Base-by-base conservation (phyloP, 2,113 vertebrate genomes). In the Eolophus roseicapilla region DNA sequence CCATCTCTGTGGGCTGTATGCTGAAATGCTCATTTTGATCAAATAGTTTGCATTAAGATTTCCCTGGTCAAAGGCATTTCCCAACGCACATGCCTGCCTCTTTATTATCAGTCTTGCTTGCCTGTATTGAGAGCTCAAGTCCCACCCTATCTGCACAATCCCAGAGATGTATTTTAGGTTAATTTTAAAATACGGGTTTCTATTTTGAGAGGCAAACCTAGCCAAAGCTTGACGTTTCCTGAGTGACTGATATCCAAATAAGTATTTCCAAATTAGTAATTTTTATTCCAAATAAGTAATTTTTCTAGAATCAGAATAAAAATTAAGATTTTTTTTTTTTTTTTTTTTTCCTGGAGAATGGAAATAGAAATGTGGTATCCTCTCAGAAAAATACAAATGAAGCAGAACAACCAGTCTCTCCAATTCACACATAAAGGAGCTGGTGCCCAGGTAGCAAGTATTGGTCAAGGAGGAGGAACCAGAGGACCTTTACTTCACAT, bases 21-120 rank as follows among this genome's bases (percentile, higher is more conserved):
- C 71, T 11, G 49, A 39, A 80, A n/a, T 4, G 3, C 10, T 57
- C 17, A 1, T 49, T 67, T 49, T n/a, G 46, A 57, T 57, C 3
- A 73, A 92, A 69, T 5, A 62, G 13, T 33, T 82, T 21, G 14
- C 9, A 3, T 46, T 73, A 29, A 39, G 31, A 31, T 80, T 88
- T 49, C 21, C 10, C 6, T 53, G 28, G 28, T 52, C 31, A 59
- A 27, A 49, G 47, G 11, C 8, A 9, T 5, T 18, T 20, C 20
- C 23, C 3, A 16, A 5, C 0, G 1, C 29, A 5, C 11, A 2
- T 0, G 1, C 9, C 44, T 83, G 14, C 50, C 24, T 62, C 67
- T 11, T 53, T 5, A 8, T 46, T 33, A 13, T 55, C 35, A 5
- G 0, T 46, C 8, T 67, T 57, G 18, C n/a, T 57, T n/a, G 5